A percentile compares a stretch with the other conserved stretches of the same genome.
Conservation (phyloP, 2,888 invertebrate species). For the Physocephala rufipes region DNA sequence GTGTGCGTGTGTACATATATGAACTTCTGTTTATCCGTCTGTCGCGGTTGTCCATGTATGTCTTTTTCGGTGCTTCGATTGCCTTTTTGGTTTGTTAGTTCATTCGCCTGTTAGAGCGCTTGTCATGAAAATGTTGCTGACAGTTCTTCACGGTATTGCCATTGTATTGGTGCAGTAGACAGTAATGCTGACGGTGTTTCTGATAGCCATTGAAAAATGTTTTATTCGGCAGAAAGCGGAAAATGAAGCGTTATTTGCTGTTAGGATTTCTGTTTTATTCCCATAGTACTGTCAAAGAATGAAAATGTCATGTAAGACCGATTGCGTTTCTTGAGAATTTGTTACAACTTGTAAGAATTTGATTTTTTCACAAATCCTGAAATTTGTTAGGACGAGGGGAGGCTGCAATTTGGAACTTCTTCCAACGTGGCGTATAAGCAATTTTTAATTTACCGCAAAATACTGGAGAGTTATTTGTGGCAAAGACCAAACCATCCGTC, state of each 20-base stretch:
- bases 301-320: neutral
- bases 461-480: too few species aligned
- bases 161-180: slow-evolving; percentile 7
- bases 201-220: slow-evolving; percentile 10
- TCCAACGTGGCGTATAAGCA: slow-evolving; percentile 5
- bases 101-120: neutral
- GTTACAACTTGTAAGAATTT: neutral
- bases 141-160: slow-evolving; percentile 33
- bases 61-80: neutral
- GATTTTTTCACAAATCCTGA: neutral
- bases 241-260: too few species aligned
- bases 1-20: too few species aligned
- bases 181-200: slow-evolving; percentile 20
- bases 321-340: neutral
- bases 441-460: neutral
- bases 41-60: too few species aligned
- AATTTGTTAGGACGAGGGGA: neutral
- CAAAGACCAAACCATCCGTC: too few species aligned
- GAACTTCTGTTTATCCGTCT: neutral
- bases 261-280: neutral
- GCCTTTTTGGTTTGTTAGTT: neutral
- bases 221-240: slow-evolving; percentile 1
- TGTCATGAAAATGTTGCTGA: slow-evolving; percentile 41
- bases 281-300: neutral
- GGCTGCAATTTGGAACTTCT: neutral